Evolutionary conservation across 2,888 invertebrate species (phyloP), one percentile per base, ranked within the genome.

Genomic region (Gasteruption jaculator): DNA sequence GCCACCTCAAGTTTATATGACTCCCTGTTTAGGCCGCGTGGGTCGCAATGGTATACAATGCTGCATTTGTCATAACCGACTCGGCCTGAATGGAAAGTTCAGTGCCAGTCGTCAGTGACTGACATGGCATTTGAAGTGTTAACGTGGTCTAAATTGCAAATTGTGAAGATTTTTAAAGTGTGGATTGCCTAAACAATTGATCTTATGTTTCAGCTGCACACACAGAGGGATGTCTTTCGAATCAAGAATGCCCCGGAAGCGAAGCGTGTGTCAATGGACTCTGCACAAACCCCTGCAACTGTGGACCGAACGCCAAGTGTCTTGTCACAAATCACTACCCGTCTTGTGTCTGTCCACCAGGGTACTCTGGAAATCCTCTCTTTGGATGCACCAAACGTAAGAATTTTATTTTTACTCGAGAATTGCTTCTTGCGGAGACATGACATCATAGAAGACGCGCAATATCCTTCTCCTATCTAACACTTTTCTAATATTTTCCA

Each of bases 301-400:
- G 91, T 58, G 92, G 91, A 33, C 75, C 80, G 2, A 83, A 89
- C 61, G 83, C 92, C 4, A 85, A 88, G 54, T 93, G 93, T 65
- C 76, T 76, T 44, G 88, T 92, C 8, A 74, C 80, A 38, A 82
- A 87, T 68, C 92, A 93, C 65, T 87, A 89, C 71, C 89, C 91
- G 11, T 83, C 86, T 11, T 93, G 92, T 66, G 83, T 78, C 57
- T 93, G 92, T 66, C 78, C 80, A 59, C 78, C 83, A 24, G 90
- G 89, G 35, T 91, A 81, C 68, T 87, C 88, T 26, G 92, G 91
- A 61, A 89, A 90, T 70, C 88, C 91, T 14, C 88, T 87, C 71
- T 76, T 77, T 40, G 87, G 86, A 35, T 92, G 92, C 61, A 74
- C 78, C 18, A 85, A 86, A 55, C 51, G 68, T 67, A 51, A 58